These are phyloP conservation scores for Ethmia dodecea DNA, from an alignment of 2,888 invertebrate species.

Conservation along the genomic window DNA sequence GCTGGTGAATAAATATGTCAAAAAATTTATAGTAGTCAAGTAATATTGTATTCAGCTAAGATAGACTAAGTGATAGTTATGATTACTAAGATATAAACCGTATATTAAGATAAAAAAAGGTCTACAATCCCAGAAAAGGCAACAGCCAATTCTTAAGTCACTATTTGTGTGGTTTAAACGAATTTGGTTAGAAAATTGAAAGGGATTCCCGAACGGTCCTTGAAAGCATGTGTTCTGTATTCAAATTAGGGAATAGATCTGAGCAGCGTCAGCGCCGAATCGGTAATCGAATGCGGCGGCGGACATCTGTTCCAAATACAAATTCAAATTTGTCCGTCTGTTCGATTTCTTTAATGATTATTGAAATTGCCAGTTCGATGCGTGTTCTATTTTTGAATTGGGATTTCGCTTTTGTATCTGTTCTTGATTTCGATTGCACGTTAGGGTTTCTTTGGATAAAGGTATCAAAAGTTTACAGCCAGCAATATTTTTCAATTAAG, in stretches of 20 bases:
- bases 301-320: slow-evolving; percentile 48
- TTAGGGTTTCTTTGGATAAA: not conserved
- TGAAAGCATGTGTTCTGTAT: slow-evolving; percentile 39
- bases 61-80: no score
- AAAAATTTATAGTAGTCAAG: no score
- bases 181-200: no score
- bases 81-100: no score
- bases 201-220: slow-evolving; percentile 29
- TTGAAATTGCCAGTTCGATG: slow-evolving; percentile 61
- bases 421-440: slow-evolving; percentile 19
- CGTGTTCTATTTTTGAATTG: slow-evolving; percentile 56
- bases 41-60: no score
- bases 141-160: slow-evolving; percentile 36
- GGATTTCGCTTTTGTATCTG: slow-evolving; percentile 40
- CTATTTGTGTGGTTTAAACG: no score
- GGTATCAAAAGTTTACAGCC: not conserved
- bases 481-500: not conserved
- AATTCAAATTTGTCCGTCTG: slow-evolving; percentile 45
- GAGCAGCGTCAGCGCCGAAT: slow-evolving; percentile 38
- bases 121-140: slow-evolving; percentile 21
- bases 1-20: no score
- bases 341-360: slow-evolving; percentile 63
- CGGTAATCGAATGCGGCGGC: slow-evolving; percentile 47
- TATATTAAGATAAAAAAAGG: no score
- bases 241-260: slow-evolving; percentile 41